Evolutionary conservation across 2,113 vertebrate species (phyloP).

Genomic region (Rhinopomastus cyanomelas): DNA sequence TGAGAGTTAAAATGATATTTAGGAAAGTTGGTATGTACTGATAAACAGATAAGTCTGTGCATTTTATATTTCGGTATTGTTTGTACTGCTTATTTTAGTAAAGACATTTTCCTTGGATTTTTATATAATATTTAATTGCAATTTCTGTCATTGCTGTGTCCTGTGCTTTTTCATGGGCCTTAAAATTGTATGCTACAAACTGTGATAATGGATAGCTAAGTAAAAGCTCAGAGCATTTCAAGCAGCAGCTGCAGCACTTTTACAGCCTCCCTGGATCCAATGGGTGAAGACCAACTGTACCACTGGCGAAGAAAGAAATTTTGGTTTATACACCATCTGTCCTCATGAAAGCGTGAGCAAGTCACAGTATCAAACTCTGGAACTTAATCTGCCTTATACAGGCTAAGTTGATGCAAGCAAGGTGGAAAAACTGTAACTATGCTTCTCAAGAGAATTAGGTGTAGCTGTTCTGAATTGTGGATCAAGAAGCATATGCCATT

Average conservation of each 20-base stretch:
- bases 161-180: not conserved
- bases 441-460: not conserved
- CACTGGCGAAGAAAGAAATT: not conserved
- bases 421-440: not conserved
- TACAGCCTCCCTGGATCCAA: not conserved
- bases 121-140: not conserved
- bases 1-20: not conserved
- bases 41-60: not conserved
- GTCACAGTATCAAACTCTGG: not conserved
- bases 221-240: not conserved
- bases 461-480: not conserved
- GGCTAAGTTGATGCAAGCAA: not conserved
- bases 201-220: not conserved
- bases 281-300: constrained; percentile 1
- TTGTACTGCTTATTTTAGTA: not conserved
- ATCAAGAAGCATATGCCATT: not conserved
- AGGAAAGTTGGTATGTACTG: not conserved
- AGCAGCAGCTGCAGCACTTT: not conserved
- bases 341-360: not conserved
- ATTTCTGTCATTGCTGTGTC: not conserved
- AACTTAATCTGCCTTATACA: not conserved
- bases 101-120: not conserved
- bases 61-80: not conserved
- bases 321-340: not conserved
- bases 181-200: not conserved